Base-by-base conservation (phyloP, 2,797 vertebrate genomes). In the Leuciscus waleckii region DNA sequence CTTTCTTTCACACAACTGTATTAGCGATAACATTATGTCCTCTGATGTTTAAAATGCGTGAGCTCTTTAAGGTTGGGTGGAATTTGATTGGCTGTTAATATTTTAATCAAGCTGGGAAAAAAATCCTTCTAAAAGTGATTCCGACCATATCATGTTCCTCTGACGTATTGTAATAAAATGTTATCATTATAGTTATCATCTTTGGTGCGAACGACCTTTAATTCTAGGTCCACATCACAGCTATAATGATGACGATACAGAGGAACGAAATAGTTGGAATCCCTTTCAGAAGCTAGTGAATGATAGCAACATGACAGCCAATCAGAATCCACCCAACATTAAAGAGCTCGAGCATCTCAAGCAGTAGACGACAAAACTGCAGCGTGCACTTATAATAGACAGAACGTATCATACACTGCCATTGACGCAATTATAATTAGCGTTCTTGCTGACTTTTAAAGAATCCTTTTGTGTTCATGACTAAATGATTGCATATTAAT, bases 401-500 rank as follows among this genome's bases (percentile, higher is more conserved):
- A 16, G 26, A 29, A 32, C 13, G 13, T 29, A 16, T 63, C 26
- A 29, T 29, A 16, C 13, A 32, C 13, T 7, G 0, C 11, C 26
- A 63, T 29, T 29, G 58, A 29, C 13, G 0, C n/a, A 65, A 7
- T 17, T 65, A 29, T 65, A 65, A 17, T 65, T 65, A 16, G 32
- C 6, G 2, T 32, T 65, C 26, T 65, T 65, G 61, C 26, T 65
- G 58, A 32, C 39, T 26, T 46, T 21, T 65, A 21, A 29, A 65
- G n/a, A 29, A 32, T 19, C 17, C 4, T 26, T 32, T 41, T 65
- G 7, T 63, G 3, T 71, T 73, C 11, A 23, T 73, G 68, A 73
- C 39, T 74, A 17, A 49, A 35, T 46, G 19, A 19, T 49, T 82
- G 69, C 29, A 3, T 74, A 11, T 75, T 83, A 39, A 75, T 75